Percentiles rank a stretch among this genome's conserved stretches.
Evolutionary conservation across 2,113 vertebrate species (phyloP).

Genomic region (Melanostigma gelatinosum): DNA sequence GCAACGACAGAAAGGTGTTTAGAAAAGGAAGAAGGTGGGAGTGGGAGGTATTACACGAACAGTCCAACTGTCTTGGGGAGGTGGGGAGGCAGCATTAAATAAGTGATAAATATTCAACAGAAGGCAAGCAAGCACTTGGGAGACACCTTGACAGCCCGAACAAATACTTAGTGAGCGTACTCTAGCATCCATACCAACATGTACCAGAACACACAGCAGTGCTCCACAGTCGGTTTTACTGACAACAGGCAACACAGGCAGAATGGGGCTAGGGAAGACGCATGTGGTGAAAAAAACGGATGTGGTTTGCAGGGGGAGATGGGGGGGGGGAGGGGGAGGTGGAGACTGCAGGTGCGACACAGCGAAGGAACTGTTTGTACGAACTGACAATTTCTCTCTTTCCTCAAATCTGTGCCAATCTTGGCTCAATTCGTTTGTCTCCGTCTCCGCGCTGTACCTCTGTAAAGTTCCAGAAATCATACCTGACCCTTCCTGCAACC

Average conservation of each 20-base stretch:
- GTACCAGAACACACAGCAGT: constrained; percentile 66
- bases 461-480: constrained; percentile 55
- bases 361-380: constrained; percentile 20
- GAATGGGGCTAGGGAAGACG: constrained; percentile 36
- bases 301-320: constrained; percentile 36
- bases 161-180: constrained; percentile 72
- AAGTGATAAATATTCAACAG: constrained; percentile 79
- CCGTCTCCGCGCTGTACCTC: neutral
- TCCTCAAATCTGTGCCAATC: constrained; percentile 54
- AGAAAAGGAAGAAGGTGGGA: constrained; percentile 24
- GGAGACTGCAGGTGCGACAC: constrained; percentile 28
- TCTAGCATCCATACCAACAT: constrained; percentile 60
- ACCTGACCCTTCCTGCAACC: constrained; percentile 55
- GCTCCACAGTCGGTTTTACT: constrained; percentile 65
- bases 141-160: constrained; percentile 78
- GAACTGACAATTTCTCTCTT: constrained; percentile 46
- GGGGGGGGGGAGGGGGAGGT: neutral
- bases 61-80: constrained; percentile 57
- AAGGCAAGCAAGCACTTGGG: constrained; percentile 65
- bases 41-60: constrained; percentile 52
- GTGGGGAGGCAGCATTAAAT: constrained; percentile 49
- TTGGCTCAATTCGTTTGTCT: constrained; percentile 38
- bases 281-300: constrained; percentile 52
- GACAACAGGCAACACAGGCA: constrained; percentile 69
- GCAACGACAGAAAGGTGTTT: constrained; percentile 2